phyloP scores from a whole-genome alignment of 1,140 invertebrate genomes.

The Cataglyphis hispanica region DNA sequence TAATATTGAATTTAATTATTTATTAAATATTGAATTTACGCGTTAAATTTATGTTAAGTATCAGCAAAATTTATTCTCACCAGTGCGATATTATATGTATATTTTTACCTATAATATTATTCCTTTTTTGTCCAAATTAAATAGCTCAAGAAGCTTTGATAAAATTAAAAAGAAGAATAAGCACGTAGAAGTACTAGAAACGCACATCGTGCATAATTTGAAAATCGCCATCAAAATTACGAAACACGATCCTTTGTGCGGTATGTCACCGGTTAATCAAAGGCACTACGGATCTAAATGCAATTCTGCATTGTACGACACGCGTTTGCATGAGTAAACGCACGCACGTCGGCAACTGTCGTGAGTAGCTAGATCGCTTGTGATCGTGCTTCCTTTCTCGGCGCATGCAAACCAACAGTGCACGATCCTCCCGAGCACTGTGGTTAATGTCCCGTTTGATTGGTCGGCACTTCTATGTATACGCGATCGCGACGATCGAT shows the following conservation, averaged over 20 bases:
- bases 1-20: neutral
- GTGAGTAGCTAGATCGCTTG: constrained; percentile 66
- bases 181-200: neutral
- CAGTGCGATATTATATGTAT: neutral
- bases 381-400: constrained; percentile 71
- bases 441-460: constrained; percentile 86
- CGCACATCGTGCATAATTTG: neutral
- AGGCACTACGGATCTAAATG: constrained; percentile 24
- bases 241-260: neutral
- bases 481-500: constrained; percentile 68
- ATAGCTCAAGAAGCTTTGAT: neutral
- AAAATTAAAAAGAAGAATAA: neutral
- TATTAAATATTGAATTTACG: neutral
- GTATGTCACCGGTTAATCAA: constrained; percentile 12
- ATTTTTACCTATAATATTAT: neutral
- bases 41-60: neutral
- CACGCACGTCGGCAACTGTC: constrained; percentile 52
- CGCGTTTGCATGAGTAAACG: constrained; percentile 18
- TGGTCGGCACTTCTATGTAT: constrained; percentile 77
- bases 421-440: constrained; percentile 76
- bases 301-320: constrained; percentile 35
- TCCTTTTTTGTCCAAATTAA: neutral
- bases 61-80: neutral
- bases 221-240: neutral
- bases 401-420: constrained; percentile 75